phyloP scores from a whole-genome alignment of 2,797 vertebrate genomes.

The Hypotaenidia philippensis region DNA sequence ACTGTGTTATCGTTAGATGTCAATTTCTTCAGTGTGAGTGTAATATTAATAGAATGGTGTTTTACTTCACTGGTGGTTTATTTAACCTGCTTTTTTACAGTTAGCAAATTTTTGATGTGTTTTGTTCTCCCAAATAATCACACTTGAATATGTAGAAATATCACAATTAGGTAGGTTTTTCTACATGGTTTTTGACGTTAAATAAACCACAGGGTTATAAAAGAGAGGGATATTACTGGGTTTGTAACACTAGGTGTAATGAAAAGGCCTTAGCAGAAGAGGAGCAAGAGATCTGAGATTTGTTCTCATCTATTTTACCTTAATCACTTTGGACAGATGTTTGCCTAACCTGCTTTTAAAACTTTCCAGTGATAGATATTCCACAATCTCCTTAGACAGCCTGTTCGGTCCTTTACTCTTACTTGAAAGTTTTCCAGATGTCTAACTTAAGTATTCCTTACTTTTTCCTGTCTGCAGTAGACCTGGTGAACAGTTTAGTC shows the following conservation, averaged over 20 bases:
- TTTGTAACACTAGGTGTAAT: neutral
- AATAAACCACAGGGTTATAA: neutral
- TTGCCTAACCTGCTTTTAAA: constrained; percentile 26
- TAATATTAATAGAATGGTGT: neutral
- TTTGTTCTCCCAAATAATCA: neutral
- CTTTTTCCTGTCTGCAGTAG: constrained; percentile 29
- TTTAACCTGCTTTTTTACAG: neutral
- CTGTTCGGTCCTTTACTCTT: constrained; percentile 30
- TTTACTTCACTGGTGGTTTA: neutral
- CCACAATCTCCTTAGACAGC: neutral
- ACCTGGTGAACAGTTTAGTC: constrained; percentile 48
- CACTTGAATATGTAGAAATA: neutral
- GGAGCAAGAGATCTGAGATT: neutral
- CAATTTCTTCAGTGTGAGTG: neutral
- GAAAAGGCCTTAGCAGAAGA: neutral
- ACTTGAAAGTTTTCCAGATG: constrained; percentile 46
- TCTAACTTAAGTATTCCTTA: neutral
- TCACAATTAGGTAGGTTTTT: neutral
- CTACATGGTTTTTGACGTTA: neutral
- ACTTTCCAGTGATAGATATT: constrained; percentile 28
- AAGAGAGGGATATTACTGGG: neutral
- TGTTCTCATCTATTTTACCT: neutral
- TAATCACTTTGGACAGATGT: constrained; percentile 18
- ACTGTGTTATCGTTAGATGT: neutral
- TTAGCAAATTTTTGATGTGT: neutral